Evolutionary conservation across 2,888 invertebrate genomes (phyloP), one percentile per base, ranked within the genome.

Genomic region (Drosophila meridionalis): DNA sequence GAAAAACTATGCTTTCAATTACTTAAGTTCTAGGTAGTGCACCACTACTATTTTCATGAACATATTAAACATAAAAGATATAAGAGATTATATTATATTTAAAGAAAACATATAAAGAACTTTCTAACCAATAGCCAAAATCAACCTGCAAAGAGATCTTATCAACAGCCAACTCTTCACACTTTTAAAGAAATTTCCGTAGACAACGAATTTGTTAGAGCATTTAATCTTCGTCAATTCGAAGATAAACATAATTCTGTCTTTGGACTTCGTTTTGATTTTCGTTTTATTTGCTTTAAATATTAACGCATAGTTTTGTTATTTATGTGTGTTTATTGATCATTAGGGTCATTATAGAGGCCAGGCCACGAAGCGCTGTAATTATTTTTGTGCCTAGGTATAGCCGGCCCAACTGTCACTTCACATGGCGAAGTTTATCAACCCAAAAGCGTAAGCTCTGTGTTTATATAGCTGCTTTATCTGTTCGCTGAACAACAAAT

Each of bases 341-440:
- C 84, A 87, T 87, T 84, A 87, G 85, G 83, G 87, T 80, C 85
- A 82, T 80, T 84, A 87, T 76, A 55, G 65, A 52, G 43, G 53
- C 70, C 66, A n/a, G 30, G 40, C 47, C 38, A 48, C 73, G 69
- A 34, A 32, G 20, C 40, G 26, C 36, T 72, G 83, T 87, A 79
- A 85, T 81, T 87, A 85, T 85, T 67, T 59, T 47, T 67, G 62
- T 53, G 42, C 52, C 48, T 45, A 58, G 66, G 50, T 38, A 56
- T 9, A 34, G 20, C 30, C 28, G 3, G 38, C 57, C 69, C 83
- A 87, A 83, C 79, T 87, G 84, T 77, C 83, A 69, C 70, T 85
- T 87, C 84, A 81, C 88, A 84, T 64, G 69, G 69, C 55, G 61
- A 76, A 81, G 86, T 87, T 85, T 87, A 85, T 87, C 88, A 85